Conservation (phyloP, 2,888 invertebrate species). For the Amiota minor region DNA sequence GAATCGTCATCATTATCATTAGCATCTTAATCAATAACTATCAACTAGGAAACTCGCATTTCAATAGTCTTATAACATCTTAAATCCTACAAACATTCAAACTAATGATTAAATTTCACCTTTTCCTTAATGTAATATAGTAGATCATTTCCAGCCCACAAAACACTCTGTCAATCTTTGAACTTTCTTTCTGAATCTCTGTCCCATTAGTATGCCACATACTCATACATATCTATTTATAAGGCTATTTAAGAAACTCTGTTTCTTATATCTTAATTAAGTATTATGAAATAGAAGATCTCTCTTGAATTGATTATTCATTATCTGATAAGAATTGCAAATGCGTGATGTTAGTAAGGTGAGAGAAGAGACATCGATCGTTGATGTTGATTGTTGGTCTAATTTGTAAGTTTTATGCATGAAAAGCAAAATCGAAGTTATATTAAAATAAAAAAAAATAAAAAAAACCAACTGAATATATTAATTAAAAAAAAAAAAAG, state of each 20-base stretch:
- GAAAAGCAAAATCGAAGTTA: conserved; percentile 45
- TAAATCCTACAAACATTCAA: not conserved
- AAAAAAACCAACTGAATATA: conserved; percentile 25
- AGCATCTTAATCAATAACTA: conserved; percentile 31
- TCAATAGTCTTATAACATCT: conserved; percentile 3
- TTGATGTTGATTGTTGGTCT: conserved; percentile 50
- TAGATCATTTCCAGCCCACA: not conserved
- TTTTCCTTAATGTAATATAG: conserved; percentile 21
- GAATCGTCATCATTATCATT: conserved; percentile 16
- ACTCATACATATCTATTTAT: too few relatives aligned
- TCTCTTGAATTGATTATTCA: too few relatives aligned
- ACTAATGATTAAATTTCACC: not conserved
- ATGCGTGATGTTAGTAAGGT: too few relatives aligned
- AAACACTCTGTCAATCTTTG: not conserved
- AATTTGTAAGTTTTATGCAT: conserved; percentile 53
- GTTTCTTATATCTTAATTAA: too few relatives aligned
- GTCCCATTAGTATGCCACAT: too few relatives aligned
- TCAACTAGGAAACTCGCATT: conserved; percentile 32
- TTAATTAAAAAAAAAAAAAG: conserved; percentile 40
- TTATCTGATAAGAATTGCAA: too few relatives aligned
- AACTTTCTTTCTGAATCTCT: not conserved
- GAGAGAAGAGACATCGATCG: not conserved
- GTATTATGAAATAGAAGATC: too few relatives aligned
- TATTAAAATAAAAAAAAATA: too few relatives aligned
- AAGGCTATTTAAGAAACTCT: too few relatives aligned